These are phyloP conservation scores for Caracal caracal DNA, from an alignment of 2,113 vertebrate species.

Conservation along the genomic window DNA sequence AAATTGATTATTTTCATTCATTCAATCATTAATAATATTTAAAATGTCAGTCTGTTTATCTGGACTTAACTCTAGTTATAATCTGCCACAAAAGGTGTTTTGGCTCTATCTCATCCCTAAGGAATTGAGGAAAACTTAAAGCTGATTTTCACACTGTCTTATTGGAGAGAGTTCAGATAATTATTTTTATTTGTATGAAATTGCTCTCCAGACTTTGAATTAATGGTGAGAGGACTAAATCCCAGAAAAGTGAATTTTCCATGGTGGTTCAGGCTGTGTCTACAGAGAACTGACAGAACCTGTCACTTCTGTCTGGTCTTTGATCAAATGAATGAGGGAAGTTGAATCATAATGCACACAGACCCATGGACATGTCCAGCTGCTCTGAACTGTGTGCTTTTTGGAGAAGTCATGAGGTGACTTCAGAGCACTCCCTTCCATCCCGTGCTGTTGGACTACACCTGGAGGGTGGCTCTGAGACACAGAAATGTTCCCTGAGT, in stretches of 20 bases:
- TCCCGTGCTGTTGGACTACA: rapidly evolving
- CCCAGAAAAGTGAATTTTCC: background rate
- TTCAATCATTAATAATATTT: background rate
- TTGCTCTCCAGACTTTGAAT: background rate
- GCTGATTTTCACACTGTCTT: background rate
- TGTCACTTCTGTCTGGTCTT: background rate
- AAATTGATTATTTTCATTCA: background rate
- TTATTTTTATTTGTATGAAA: background rate
- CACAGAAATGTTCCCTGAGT: background rate
- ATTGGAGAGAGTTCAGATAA: background rate
- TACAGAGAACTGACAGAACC: background rate
- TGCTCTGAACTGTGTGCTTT: background rate
- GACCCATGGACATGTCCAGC: background rate
- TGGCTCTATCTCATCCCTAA: background rate
- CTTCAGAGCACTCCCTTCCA: background rate
- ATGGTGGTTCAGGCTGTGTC: background rate
- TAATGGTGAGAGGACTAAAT: background rate
- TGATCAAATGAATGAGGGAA: background rate
- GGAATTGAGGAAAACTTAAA: background rate
- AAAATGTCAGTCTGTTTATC: background rate
- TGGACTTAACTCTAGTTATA: background rate
- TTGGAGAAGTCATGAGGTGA: background rate
- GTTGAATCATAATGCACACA: too few species aligned
- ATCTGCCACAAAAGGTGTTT: background rate
- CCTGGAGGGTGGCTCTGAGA: background rate